Base-by-base conservation (phyloP, 1,140 invertebrate species). In the Musca vetustissima region DNA sequence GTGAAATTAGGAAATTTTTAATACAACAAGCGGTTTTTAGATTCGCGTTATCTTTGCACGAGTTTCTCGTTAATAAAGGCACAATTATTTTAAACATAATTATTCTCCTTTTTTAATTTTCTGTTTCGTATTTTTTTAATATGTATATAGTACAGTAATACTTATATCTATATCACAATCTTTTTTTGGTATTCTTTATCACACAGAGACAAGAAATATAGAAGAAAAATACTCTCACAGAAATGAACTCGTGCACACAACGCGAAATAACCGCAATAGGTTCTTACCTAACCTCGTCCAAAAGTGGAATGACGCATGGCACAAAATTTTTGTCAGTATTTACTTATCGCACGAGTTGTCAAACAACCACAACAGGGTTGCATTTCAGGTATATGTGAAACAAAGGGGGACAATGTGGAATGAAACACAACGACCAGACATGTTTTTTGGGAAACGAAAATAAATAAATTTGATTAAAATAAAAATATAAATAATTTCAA, bases 241-340 rank as follows among this genome's bases (percentile, higher is more conserved):
- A 43, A 59, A 55, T 68, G 71, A 69, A 70, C 70, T 66, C 52
- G 70, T 72, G 76, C 67, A 68, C 52, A 43, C 53, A n/a, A 14
- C 11, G 48, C 72, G 64, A 52, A 43, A 55, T 14, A 66, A 67
- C 21, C 61, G 57, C 64, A 48, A 43, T 28, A 25, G 75, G 75
- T 76, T 80, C 78, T 80, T 80, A 80, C 78, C 78, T 80, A 80
- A 80, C 78, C 74, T 80, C 75, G 76, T 77, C 76, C 75, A 77
- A 80, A 72, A 76, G 72, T 68, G 68, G 68, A 71, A 70, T 70
- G 69, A 70, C 69, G 66, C 66, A 70, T 68, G 28, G 28, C 66
- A 49, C 6, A 25, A 67, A 67, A 64, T 64, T 48, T 70, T 28
- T n/a, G 47, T 36, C 17, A 43, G 15, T 61, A 19, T 36, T 61